Evolutionary conservation across 1,140 invertebrate genomes (phyloP), one percentile per base, ranked within the genome.

Genomic region (Glomeris maerens): DNA sequence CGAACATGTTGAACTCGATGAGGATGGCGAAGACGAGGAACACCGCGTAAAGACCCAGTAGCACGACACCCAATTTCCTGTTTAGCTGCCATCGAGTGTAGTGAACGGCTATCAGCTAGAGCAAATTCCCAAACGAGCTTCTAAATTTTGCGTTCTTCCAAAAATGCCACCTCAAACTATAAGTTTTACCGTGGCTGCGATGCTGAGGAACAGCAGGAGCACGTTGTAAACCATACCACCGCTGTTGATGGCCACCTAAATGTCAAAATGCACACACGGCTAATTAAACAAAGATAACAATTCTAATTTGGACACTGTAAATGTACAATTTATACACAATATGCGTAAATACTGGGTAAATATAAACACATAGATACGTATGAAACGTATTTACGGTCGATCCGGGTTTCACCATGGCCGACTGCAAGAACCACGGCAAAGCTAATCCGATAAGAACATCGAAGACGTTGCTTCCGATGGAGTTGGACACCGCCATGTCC

Each of bases 401-500:
- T 50, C 64, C 67, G 13, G 52, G 62, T 52, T 48, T 62, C 39
- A 53, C 60, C 1, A 68, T 53, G 0, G 61, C 52, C 21, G 67
- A 66, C 52, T 70, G 62, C 17, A 72, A 55, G 42, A 72, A 70
- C 71, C 71, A 73, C 2, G 72, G 72, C 2, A 73, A 54, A 10
- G 71, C 71, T 14, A 73, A 57, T 45, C 74, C 74, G 25, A 77
- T 60, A 10, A 76, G 62, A 38, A 76, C 71, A 54, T 76, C 74
- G 57, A 76, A 77, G 1, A 77, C 67, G 58, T 76, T 76, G 47
- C 69, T 72, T 2, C 75, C 74, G 45, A 76, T 68, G 3, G 72
- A 72, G 55, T 73, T 75, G 14, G 72, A 73, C 0, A 76, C 71
- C 1, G 75, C 74, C 74, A 76, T 76, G 56, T 77, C 74, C 1